A percentile compares a stretch with the other conserved stretches of the same genome.
These are phyloP conservation scores for Sebastiscus albofasciatus DNA, from an alignment of 2,797 vertebrate species.

Conservation along the genomic window DNA sequence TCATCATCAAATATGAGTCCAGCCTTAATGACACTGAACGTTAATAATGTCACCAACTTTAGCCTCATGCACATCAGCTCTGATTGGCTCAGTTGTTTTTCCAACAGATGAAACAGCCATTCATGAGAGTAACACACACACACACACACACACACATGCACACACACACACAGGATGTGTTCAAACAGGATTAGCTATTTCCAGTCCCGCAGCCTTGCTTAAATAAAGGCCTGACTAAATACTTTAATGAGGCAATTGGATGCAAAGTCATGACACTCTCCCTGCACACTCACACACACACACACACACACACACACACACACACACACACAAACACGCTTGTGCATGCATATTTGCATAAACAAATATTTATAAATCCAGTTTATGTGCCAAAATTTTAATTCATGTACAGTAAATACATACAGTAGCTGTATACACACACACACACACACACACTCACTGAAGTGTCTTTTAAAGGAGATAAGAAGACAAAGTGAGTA, in stretches of 20 bases:
- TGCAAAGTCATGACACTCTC: slow-evolving; percentile 47
- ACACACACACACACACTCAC: neutral
- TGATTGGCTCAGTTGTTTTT: too few species aligned
- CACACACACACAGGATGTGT: neutral
- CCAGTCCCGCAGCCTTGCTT: neutral
- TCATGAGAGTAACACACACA: neutral
- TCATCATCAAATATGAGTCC: too few species aligned
- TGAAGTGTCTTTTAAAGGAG: slow-evolving; percentile 3
- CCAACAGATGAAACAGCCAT: neutral
- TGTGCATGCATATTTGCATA: slow-evolving; percentile 14
- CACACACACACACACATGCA: neutral
- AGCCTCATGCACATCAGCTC: too few species aligned
- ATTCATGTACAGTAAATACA: slow-evolving; percentile 6
- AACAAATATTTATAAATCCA: slow-evolving; percentile 43
- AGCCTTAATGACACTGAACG: too few species aligned
- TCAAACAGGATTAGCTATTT: slow-evolving; percentile 34
- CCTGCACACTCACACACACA: neutral
- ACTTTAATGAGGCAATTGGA: slow-evolving; percentile 50
- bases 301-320: slow-evolving; percentile 1
- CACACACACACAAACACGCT: neutral
- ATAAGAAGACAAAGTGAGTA: neutral
- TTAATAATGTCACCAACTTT: too few species aligned
- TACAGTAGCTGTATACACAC: neutral
- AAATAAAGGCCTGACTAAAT: slow-evolving; percentile 42
- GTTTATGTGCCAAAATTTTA: slow-evolving; percentile 23